Evolutionary conservation across 2,797 vertebrate species (phyloP).

Genomic region (Borostomias antarcticus): DNA sequence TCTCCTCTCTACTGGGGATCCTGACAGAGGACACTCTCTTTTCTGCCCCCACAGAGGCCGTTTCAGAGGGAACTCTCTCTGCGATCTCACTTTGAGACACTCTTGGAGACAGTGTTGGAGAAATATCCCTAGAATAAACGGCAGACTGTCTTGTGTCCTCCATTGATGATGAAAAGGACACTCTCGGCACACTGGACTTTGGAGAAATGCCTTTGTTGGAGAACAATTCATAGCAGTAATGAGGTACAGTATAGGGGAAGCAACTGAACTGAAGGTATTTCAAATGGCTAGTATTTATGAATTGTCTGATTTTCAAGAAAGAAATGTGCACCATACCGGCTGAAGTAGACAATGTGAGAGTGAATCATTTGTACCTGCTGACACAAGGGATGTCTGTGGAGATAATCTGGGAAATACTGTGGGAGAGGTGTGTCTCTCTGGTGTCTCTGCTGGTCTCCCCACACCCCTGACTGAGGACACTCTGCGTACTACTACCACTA

Average conservation of each 20-base stretch:
- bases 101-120: not conserved
- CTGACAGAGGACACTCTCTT: slow-evolving; percentile 8
- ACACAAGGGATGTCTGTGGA: not conserved
- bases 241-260: not conserved
- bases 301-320: not conserved
- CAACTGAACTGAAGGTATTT: not conserved
- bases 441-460: not conserved
- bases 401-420: not conserved
- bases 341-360: not conserved
- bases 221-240: not conserved
- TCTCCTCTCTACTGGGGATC: slow-evolving; percentile 13
- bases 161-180: not conserved
- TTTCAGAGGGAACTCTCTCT: not conserved
- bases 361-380: not conserved
- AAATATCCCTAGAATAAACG: not conserved
- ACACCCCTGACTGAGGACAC: not conserved
- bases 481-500: too few relatives aligned
- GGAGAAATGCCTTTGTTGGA: not conserved
- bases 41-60: not conserved
- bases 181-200: not conserved
- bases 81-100: not conserved
- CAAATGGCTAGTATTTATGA: not conserved
- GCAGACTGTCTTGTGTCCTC: not conserved
- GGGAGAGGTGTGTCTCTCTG: not conserved
- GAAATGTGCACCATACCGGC: not conserved